These are phyloP conservation scores for Keiferia lycopersicella DNA, from an alignment of 2,888 invertebrate genomes.

Conservation along the genomic window DNA sequence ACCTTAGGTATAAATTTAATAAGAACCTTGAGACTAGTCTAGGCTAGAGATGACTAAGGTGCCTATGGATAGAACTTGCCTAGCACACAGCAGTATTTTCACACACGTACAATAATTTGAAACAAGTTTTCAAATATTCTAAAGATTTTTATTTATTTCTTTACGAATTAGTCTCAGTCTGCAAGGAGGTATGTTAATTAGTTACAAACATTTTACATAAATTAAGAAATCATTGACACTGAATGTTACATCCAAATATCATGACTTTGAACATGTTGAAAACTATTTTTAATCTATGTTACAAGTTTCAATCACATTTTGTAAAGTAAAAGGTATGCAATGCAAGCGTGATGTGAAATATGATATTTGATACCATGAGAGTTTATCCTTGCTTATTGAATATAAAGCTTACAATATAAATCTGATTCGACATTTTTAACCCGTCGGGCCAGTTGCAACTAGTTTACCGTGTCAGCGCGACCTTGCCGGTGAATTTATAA, in stretches of 20 bases:
- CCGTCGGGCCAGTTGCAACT: constrained; percentile 16
- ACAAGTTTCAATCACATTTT: background rate
- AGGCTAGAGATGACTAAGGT: no score
- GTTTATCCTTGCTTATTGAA: background rate
- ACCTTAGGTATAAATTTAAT: background rate
- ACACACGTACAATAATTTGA: background rate
- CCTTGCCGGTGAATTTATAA: constrained; percentile 26
- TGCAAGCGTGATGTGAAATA: background rate
- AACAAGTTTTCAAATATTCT: background rate
- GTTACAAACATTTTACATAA: background rate
- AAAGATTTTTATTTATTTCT: background rate
- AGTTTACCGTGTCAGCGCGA: constrained; percentile 23
- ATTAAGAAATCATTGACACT: constrained; percentile 4
- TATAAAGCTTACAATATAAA: background rate
- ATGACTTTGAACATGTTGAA: background rate
- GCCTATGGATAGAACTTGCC: no score
- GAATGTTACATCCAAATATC: background rate
- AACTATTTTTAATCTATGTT: background rate
- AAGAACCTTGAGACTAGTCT: no score
- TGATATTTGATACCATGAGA: background rate
- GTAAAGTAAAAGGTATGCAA: background rate
- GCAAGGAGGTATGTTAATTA: background rate
- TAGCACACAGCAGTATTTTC: no score
- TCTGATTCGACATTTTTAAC: constrained; percentile 19
- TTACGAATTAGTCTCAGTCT: background rate